phyloP scores from a whole-genome alignment of 2,113 vertebrate species.

The Potamarius usumacintae region DNA sequence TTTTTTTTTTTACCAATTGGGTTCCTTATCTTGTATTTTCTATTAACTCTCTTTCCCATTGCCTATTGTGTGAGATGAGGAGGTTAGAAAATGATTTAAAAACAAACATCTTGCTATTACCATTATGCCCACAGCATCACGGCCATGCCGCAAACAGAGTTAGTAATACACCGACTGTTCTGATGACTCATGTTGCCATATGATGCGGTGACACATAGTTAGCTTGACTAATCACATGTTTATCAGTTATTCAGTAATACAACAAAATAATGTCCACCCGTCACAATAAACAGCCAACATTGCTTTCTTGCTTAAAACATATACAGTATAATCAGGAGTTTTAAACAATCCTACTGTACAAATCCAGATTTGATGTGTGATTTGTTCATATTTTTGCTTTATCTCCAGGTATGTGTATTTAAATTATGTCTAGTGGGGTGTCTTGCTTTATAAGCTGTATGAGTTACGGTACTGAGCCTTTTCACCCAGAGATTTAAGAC shows the following conservation, averaged over 20 bases:
- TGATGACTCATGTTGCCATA: background rate
- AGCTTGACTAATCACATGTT: background rate
- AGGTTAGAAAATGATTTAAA: background rate
- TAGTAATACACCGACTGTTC: slow-evolving; percentile 17
- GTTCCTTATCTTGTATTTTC: background rate
- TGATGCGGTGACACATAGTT: background rate
- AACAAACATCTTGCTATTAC: background rate
- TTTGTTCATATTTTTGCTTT: background rate
- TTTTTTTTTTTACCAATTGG: background rate
- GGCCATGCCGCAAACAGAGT: background rate
- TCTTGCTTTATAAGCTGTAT: background rate
- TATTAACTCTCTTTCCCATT: background rate
- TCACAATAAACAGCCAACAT: background rate
- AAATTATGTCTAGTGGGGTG: background rate
- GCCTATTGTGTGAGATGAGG: background rate
- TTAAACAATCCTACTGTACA: background rate
- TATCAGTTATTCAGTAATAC: background rate
- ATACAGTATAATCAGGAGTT: background rate
- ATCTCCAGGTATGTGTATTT: background rate
- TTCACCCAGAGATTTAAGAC: background rate
- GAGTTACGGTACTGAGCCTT: background rate
- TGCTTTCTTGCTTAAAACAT: background rate
- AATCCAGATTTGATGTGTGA: background rate
- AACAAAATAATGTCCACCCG: background rate
- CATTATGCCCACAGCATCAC: background rate